Percentiles rank a stretch among this genome's conserved stretches.
Evolutionary conservation across 2,888 invertebrate genomes (phyloP).

Genomic region (Didymodactylos carnosus): DNA sequence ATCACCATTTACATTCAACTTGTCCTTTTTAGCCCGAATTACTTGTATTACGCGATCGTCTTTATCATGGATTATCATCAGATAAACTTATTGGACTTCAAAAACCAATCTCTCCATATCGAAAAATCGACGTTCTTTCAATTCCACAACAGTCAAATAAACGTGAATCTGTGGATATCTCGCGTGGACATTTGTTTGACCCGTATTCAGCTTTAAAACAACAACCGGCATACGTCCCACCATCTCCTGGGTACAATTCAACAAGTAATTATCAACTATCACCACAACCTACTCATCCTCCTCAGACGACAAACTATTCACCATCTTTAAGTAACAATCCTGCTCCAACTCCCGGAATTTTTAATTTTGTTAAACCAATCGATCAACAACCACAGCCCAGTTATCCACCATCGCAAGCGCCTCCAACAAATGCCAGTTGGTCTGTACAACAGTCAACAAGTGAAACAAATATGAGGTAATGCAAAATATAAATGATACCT

Average conservation of each 20-base stretch:
- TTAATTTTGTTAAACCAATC: background rate
- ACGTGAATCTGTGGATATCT: too few relatives aligned
- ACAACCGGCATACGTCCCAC: too few relatives aligned
- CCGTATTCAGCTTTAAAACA: too few relatives aligned
- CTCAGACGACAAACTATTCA: too few relatives aligned
- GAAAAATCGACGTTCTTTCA: constrained; percentile 18
- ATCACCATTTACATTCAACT: too few relatives aligned
- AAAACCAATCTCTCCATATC: constrained; percentile 24
- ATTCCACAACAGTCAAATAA: background rate
- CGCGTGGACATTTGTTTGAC: too few relatives aligned
- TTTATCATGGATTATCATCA: constrained; percentile 43
- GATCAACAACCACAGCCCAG: background rate
- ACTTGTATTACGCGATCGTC: constrained; percentile 44
- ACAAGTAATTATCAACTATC: too few relatives aligned
- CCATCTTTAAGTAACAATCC: too few relatives aligned
- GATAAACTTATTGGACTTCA: constrained; percentile 31
- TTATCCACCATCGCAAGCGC: background rate
- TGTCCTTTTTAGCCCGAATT: constrained; percentile 28
- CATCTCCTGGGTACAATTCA: too few relatives aligned
- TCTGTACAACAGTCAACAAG: background rate
- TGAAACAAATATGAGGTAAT: background rate
- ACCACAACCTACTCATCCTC: too few relatives aligned
- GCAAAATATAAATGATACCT: too few relatives aligned
- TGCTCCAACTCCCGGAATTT: too few relatives aligned
- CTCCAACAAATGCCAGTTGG: background rate